Conservation (phyloP, 2,113 vertebrate genomes). For the Elephantulus edwardii region DNA sequence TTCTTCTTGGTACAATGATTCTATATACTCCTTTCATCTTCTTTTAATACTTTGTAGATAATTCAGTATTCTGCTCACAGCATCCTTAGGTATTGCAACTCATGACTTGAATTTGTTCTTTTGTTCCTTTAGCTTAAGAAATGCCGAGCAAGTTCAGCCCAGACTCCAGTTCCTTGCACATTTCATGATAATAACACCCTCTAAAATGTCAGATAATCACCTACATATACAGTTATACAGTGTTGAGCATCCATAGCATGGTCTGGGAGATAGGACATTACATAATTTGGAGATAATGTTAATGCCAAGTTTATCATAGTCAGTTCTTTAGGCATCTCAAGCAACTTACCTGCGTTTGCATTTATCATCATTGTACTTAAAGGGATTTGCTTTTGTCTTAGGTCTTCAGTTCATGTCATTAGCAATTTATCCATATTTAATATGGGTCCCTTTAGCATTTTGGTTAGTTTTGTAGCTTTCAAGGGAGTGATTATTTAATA, state of each 20-base stretch:
- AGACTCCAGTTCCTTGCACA: too few relatives aligned
- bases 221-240: background rate
- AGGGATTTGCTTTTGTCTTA: background rate
- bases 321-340: background rate
- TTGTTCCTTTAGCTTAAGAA: too few relatives aligned
- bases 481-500: background rate
- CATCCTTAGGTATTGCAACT: too few relatives aligned
- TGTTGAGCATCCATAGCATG: background rate
- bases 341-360: background rate
- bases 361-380: background rate
- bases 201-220: background rate
- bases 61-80: too few relatives aligned
- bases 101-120: too few relatives aligned
- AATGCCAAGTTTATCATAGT: too few relatives aligned
- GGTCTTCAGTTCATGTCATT: background rate
- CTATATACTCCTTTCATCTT: too few relatives aligned
- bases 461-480: background rate
- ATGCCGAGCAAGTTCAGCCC: too few relatives aligned
- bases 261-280: background rate
- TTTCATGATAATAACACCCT: background rate
- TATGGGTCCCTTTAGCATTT: background rate
- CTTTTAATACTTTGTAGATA: too few relatives aligned
- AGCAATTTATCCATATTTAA: background rate
- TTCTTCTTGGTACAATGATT: too few relatives aligned
- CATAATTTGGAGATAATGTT: background rate